Base-by-base conservation (phyloP, 1,140 invertebrate genomes). In the Drosophila aff. region DNA sequence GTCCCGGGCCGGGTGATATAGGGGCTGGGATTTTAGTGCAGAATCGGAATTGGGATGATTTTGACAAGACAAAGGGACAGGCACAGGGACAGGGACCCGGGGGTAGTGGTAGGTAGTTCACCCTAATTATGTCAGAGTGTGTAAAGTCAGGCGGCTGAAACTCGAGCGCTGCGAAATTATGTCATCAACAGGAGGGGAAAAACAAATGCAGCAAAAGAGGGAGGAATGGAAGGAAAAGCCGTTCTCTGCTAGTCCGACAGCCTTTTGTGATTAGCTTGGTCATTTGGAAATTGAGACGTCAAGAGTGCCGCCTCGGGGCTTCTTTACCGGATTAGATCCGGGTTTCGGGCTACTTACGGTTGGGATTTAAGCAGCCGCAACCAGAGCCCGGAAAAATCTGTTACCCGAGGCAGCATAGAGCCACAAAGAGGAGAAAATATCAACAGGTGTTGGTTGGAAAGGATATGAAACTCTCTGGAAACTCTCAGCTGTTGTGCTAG, bases 281-380 rank as follows among this genome's bases (percentile, higher is more conserved):
- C 81, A 89, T 90, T 89, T 90, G 69, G 74, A 84, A 89, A 89
- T 84, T 90, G 84, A 90, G 85, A 84, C 69, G 65, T 89, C 73
- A 60, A 76, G 80, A 71, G 59, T 4, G 61, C 53, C 55, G 79
- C 53, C 49, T 59, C 38, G 18, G 65, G 65, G 52, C 59, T 49
- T 50, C 72, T 67, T 49, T n/a, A 18, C 15, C 28, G 49, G 49
- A 71, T 68, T 57, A 40, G 40, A 57, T 55, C 40, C 40, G 3
- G 31, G 31, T 68, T 55, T 68, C 28, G 23, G 40, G 55, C 75
- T 75, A 59, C 60, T 84, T 90, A 58, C n/a, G 81, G 73, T 36
- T 61, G 23, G 63, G 81, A 81, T 90, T 81, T 75, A 75, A 52
- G 33, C 33, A 53, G 52, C 81, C 77, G 43, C 83, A 82, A 60